Conservation (phyloP, 2,797 vertebrate genomes). For the Menidia menidia region DNA sequence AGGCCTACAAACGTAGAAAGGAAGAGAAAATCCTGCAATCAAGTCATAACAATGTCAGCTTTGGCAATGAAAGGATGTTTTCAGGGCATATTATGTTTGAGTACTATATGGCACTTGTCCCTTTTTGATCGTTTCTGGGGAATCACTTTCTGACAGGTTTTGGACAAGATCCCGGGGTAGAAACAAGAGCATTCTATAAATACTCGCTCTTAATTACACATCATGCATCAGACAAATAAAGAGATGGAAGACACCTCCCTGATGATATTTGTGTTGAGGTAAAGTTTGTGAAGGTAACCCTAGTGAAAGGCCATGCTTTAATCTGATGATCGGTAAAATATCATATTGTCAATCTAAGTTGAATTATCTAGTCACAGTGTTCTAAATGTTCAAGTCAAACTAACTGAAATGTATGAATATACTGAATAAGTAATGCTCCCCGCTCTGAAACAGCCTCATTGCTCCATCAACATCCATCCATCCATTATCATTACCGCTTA, state of each 20-base stretch:
- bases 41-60: slow-evolving; percentile 58
- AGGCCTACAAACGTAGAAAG: slow-evolving; percentile 46
- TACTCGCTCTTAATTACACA: slow-evolving; percentile 59
- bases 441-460: slow-evolving; percentile 29
- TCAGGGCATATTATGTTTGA: slow-evolving; percentile 86
- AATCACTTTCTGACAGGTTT: slow-evolving; percentile 90
- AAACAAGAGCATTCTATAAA: slow-evolving; percentile 49
- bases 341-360: slow-evolving; percentile 34
- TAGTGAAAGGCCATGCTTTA: slow-evolving; percentile 49
- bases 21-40: slow-evolving; percentile 48
- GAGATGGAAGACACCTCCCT: slow-evolving; percentile 87
- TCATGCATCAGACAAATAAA: slow-evolving; percentile 65
- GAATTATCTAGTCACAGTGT: slow-evolving; percentile 27
- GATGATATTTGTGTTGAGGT: slow-evolving; percentile 54
- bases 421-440: slow-evolving; percentile 38
- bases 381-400: slow-evolving; percentile 45
- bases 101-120: slow-evolving; percentile 86
- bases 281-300: slow-evolving; percentile 56
- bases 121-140: slow-evolving; percentile 89
- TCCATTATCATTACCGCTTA: too few relatives aligned
- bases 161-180: slow-evolving; percentile 72
- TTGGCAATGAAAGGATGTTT: slow-evolving; percentile 85
- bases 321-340: slow-evolving; percentile 52
- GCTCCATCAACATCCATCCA: slow-evolving; percentile 1
- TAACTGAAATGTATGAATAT: slow-evolving; percentile 24